Base-by-base conservation (phyloP, 2,888 invertebrate species). In the Temnothorax rugatulus region DNA sequence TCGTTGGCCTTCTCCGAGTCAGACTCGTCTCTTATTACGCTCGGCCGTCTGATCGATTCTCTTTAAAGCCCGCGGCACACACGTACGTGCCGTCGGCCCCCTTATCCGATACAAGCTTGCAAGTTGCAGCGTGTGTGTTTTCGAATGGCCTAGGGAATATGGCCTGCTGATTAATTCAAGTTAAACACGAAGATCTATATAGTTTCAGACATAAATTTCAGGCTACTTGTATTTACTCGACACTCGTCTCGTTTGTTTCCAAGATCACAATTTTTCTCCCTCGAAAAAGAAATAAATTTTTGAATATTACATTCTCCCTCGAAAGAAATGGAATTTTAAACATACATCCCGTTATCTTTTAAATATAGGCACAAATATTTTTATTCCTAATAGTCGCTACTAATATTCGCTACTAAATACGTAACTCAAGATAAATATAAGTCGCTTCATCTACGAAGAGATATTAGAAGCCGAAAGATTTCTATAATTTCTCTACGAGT, bases 51-150 rank as follows among this genome's bases (percentile, higher is more conserved):
- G 64, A 38, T 52, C 52, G 66, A 38, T 38, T 76, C 64, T 52
- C 8, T 66, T 25, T 66, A 74, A 61, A 74, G 61, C 61, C 15
- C 61, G 61, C 44, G 29, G 44, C 41, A 25, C 29, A 25, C 29
- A 61, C 11, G 25, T 44, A 59, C 38, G 38, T n/a, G 34, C 50
- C 15, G 64, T 38, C 34, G 11, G 34, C 25, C 38, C 21, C 9
- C 21, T 63, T 50, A 29, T 18, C 21, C 63, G 75, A 74, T n/a
- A 25, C 44, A 11, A 76, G 38, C 25, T 66, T 52, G 66, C 38
- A 57, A 38, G 38, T 41, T 57, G 54, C 38, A 18, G 4, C 3
- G 11, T 34, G 7, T 13, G 34, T 63, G 34, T 25, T 73, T 41
- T 25, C 25, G 11, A 25, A 18, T n/a, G 25, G 9, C 5, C 21